phyloP scores from a whole-genome alignment of 1,140 invertebrate genomes.

The Rhizoglyphus robini region DNA sequence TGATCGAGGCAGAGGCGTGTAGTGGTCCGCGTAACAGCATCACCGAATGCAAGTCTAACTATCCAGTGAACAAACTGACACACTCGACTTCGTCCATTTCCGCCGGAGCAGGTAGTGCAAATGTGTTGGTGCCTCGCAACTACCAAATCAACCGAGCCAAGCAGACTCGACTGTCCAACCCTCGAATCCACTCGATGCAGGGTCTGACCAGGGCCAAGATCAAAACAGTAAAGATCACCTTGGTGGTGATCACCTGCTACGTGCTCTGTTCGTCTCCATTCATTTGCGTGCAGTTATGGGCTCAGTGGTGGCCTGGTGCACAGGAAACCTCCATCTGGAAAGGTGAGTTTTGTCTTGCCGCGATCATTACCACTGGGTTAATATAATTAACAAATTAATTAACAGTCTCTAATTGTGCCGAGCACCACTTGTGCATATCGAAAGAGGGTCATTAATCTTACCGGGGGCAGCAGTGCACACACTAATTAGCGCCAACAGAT shows the following conservation, averaged over 20 bases:
- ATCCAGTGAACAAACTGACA: background rate
- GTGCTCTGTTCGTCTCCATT: constrained; percentile 53
- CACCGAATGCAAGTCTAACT: background rate
- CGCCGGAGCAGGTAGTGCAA: background rate
- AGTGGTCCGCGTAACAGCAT: too few species aligned
- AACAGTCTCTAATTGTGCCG: background rate
- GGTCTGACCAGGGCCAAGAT: constrained; percentile 43
- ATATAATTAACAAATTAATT: background rate
- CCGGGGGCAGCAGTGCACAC: background rate
- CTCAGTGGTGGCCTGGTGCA: constrained; percentile 20
- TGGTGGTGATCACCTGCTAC: constrained; percentile 57
- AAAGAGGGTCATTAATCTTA: background rate
- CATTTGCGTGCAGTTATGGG: constrained; percentile 39
- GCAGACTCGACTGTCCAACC: background rate
- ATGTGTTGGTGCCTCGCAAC: constrained; percentile 1
- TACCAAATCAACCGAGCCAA: background rate
- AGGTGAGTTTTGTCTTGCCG: constrained; percentile 15
- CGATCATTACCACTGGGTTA: background rate
- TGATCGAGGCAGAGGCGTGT: too few species aligned
- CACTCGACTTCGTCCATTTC: constrained; percentile 1
- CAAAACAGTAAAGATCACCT: constrained; percentile 59
- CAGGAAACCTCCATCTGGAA: constrained; percentile 21
- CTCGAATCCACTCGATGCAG: constrained; percentile 18
- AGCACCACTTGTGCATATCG: background rate
- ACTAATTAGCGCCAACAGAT: too few species aligned